Evolutionary conservation across 2,797 vertebrate species (phyloP).

Genomic region (Aphelocoma californica): DNA sequence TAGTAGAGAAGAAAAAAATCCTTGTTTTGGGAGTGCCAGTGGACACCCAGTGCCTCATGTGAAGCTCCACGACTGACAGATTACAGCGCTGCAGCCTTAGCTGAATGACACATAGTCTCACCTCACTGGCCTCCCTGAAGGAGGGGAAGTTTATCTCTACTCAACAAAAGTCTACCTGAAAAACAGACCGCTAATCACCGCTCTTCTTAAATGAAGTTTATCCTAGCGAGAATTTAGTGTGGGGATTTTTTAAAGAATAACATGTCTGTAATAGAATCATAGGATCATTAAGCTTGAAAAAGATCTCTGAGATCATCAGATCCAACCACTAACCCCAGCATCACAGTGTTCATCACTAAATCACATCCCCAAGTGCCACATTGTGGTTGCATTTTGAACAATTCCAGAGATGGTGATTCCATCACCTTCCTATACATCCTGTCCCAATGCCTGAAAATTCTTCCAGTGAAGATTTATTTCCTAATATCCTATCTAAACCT

Average conservation of each 20-base stretch:
- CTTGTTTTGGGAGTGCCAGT: not conserved
- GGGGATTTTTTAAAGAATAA: not conserved
- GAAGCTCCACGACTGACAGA: accelerated
- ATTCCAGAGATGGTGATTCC: not conserved
- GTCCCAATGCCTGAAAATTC: not conserved
- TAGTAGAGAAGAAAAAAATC: not conserved
- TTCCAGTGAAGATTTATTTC: not conserved
- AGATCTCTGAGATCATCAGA: not conserved
- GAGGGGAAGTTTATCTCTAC: not conserved
- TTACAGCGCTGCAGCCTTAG: not conserved
- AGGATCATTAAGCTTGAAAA: not conserved
- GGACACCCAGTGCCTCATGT: accelerated
- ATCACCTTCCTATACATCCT: not conserved
- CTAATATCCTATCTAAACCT: not conserved
- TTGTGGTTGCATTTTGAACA: not conserved
- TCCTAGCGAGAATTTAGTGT: not conserved
- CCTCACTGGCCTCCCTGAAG: not conserved
- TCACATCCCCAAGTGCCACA: no score
- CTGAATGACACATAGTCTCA: not conserved
- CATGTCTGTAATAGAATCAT: accelerated
- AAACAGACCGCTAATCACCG: not conserved
- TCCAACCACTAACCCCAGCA: not conserved
- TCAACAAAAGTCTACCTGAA: not conserved
- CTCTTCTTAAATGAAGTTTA: not conserved
- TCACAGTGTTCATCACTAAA: not conserved